Conservation (phyloP, 2,888 invertebrate species). For the Periphyllus acericola region DNA sequence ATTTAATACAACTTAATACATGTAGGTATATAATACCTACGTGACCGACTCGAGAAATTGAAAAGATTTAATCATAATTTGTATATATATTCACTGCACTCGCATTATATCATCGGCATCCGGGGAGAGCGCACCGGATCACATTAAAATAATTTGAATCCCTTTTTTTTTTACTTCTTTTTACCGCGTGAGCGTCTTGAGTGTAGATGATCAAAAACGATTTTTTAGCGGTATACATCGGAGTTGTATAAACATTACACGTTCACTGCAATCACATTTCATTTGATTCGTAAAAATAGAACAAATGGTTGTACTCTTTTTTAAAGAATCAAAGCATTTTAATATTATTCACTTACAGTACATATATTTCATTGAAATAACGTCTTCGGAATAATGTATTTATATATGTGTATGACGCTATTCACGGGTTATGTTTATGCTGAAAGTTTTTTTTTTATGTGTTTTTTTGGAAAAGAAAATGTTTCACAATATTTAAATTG, state of each 20-base stretch:
- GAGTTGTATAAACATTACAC: too few species aligned
- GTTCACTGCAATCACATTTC: not conserved
- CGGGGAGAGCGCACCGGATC: not conserved
- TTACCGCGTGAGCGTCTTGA: too few species aligned
- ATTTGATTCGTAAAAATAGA: not conserved
- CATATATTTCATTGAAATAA: too few species aligned
- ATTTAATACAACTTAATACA: not conserved
- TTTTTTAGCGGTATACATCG: too few species aligned
- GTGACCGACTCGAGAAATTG: not conserved
- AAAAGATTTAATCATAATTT: not conserved
- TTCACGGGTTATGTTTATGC: not conserved
- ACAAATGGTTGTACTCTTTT: not conserved
- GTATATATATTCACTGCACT: not conserved
- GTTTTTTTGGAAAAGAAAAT: not conserved
- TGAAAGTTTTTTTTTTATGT: not conserved
- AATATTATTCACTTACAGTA: too few species aligned
- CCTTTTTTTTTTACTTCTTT: too few species aligned
- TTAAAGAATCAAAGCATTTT: too few species aligned
- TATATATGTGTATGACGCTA: too few species aligned
- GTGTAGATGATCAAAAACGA: too few species aligned
- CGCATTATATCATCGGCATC: not conserved
- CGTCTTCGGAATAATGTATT: too few species aligned
- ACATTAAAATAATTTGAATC: not conserved
- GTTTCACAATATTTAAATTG: not conserved
- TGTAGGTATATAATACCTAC: too few species aligned